Evolutionary conservation across 2,797 vertebrate genomes (phyloP), one percentile per base, ranked within the genome.

Genomic region (Smutsia gigantea): DNA sequence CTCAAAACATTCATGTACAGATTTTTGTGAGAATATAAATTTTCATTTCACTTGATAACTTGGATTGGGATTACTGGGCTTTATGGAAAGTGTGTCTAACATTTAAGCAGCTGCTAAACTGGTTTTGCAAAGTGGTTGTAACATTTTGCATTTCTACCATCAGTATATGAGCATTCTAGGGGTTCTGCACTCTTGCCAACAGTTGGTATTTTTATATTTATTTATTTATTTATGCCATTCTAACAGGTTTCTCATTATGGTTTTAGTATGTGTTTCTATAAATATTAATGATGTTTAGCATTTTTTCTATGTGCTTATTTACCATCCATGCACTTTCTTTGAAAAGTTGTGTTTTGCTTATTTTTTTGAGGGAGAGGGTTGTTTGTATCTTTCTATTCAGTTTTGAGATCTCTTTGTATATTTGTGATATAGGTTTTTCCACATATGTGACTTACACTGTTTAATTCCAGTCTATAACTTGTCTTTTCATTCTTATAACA

Each of bases 251-350:
- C 61, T 95, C 42, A 49, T 72, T 66, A 53, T 69, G 27, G n/a
- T 61, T 96, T 87, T 83, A 49, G 75, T 64, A 89, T 92, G 68
- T 31, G 29, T 90, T 95, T 95, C 39, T 93, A 23, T 83, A 79
- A 55, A 74, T 21, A 72, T 55, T 79, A 94, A 63, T 94, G n/a
- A 46, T 91, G 27, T 84, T 90, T 82, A 82, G 9, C 31, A 34
- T 69, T 87, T 93, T 93, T 92, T 64, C 63, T 39, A 71, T 92
- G 64, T 88, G 15, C 19, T 59, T 88, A 59, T 72, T 92, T 75
- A 34, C 29, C n/a, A 55, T 89, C 27, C 11, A 39, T 87, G 1
- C 59, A 63, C 79, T 66, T 78, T 68, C 71, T 93, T 93, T 82
- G 53, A 31, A 71, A 55, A 84, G 61, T 18, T 59, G 49, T 86